Conservation (phyloP, 2,113 vertebrate species). For the Peromyscus leucopus region DNA sequence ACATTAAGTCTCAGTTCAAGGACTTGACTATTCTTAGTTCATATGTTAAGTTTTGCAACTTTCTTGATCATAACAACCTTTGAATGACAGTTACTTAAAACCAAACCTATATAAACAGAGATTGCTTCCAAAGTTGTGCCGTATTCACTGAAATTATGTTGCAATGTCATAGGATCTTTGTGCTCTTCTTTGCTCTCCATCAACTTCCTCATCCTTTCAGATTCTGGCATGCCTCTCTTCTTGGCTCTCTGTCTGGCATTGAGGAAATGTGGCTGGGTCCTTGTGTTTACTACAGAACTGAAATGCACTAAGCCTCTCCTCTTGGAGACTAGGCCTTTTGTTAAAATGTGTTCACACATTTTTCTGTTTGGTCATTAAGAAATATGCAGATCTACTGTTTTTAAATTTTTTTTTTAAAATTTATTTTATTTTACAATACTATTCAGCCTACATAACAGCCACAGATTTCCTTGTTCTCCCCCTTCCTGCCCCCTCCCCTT, state of each 20-base stretch:
- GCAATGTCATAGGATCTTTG: neutral
- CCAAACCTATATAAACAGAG: neutral
- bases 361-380: neutral
- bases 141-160: neutral
- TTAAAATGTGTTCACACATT: neutral
- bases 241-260: neutral
- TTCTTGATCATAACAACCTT: neutral
- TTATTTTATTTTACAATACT: too few relatives aligned
- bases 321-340: neutral
- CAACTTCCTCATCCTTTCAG: neutral
- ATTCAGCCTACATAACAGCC: too few relatives aligned
- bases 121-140: neutral
- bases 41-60: neutral
- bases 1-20: neutral
- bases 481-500: too few relatives aligned
- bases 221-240: neutral
- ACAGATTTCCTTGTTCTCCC: too few relatives aligned
- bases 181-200: neutral
- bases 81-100: neutral
- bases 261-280: neutral
- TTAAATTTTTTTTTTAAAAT: too few relatives aligned
- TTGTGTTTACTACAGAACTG: neutral
- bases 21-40: neutral
- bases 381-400: neutral
- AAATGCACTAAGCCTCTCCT: neutral